Conservation (phyloP, 2,888 invertebrate species). For the Nymphalis polychloros region DNA sequence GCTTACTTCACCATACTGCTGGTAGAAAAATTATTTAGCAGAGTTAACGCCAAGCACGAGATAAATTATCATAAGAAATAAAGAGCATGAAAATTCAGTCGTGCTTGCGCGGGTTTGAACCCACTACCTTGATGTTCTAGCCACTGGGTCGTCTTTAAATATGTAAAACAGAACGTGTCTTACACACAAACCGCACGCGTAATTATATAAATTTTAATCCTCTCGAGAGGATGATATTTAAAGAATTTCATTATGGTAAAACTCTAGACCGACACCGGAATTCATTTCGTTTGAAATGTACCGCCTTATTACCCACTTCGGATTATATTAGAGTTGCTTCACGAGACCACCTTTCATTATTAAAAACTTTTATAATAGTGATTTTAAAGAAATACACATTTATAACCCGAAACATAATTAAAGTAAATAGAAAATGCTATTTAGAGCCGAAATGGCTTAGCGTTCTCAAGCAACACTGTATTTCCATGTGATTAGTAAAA, state of each 20-base stretch:
- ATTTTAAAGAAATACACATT: background rate
- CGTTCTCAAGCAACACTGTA: too few relatives aligned
- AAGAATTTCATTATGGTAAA: slow-evolving; percentile 78
- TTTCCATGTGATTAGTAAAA: too few relatives aligned
- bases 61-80: too few relatives aligned
- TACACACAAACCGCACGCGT: slow-evolving; percentile 48
- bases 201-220: slow-evolving; percentile 73
- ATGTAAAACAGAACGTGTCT: slow-evolving; percentile 8
- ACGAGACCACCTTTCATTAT: slow-evolving; percentile 53
- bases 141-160: background rate
- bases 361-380: slow-evolving; percentile 8
- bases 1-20: too few relatives aligned
- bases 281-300: slow-evolving; percentile 67
- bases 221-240: slow-evolving; percentile 65
- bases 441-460: too few relatives aligned
- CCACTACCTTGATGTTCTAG: too few relatives aligned
- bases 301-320: slow-evolving; percentile 57
- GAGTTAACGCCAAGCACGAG: too few relatives aligned
- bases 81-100: too few relatives aligned
- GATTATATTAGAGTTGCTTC: slow-evolving; percentile 67
- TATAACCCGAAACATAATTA: too few relatives aligned
- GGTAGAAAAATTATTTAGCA: too few relatives aligned
- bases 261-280: slow-evolving; percentile 64
- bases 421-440: too few relatives aligned
- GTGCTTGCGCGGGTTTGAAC: too few relatives aligned